These are phyloP conservation scores for Gallinago jamesoni DNA, from an alignment of 2,113 vertebrate species.

Conservation along the genomic window DNA sequence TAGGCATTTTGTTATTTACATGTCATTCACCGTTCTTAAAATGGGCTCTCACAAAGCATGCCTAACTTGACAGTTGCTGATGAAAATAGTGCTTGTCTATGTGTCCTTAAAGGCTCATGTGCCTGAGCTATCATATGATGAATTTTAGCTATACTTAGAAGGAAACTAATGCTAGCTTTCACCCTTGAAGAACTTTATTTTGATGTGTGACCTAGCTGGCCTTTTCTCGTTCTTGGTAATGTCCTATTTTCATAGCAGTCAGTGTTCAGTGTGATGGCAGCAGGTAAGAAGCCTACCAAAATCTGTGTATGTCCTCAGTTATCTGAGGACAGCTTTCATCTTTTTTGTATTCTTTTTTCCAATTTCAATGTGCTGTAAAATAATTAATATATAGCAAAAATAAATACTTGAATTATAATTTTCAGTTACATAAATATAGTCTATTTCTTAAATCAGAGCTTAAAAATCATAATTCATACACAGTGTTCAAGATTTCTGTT, in stretches of 20 bases:
- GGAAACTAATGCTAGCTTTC: not conserved
- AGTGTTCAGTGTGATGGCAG: not conserved
- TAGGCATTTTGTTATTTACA: not conserved
- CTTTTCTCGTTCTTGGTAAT: not conserved
- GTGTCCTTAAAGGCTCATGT: not conserved
- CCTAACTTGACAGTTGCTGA: not conserved
- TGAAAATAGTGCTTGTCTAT: not conserved
- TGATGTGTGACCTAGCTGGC: not conserved
- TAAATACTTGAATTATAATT: not conserved
- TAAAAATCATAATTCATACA: not conserved
- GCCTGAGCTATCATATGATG: not conserved
- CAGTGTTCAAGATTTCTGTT: not conserved
- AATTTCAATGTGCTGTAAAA: not conserved
- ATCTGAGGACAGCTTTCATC: not conserved
- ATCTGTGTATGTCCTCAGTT: not conserved
- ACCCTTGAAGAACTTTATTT: slow-evolving; percentile 54
- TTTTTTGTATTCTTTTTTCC: not conserved
- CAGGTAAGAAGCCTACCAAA: not conserved
- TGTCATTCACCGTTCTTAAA: not conserved
- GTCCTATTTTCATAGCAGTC: not conserved
- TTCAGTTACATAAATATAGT: not conserved
- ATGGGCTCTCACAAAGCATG: not conserved
- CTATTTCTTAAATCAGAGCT: not conserved
- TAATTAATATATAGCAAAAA: not conserved
- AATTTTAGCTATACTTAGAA: slow-evolving; percentile 46